Percentiles rank a stretch among this genome's conserved stretches.
Evolutionary conservation across 2,888 invertebrate species (phyloP).

Genomic region (Maniola hyperantus): DNA sequence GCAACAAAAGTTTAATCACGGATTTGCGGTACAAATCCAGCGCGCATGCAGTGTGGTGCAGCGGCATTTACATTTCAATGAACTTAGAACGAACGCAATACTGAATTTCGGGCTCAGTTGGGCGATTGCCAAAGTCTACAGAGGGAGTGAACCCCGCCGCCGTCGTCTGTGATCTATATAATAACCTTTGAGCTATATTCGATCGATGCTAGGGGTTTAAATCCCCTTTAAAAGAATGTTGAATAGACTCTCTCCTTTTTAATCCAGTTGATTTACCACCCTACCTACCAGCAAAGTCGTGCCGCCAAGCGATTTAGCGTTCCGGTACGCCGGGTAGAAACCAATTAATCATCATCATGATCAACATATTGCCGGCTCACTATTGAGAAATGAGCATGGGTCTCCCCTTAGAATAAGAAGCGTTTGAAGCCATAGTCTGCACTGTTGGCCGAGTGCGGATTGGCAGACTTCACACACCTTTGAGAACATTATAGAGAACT

Average conservation of each 20-base stretch:
- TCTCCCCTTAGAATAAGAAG: no score
- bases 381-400: no score
- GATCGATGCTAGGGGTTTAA: slow-evolving; percentile 14
- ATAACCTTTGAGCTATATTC: slow-evolving; percentile 6
- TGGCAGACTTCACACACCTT: no score
- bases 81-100: slow-evolving; percentile 24
- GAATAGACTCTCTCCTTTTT: background rate
- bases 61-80: slow-evolving; percentile 26
- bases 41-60: slow-evolving; percentile 8
- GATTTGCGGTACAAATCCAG: background rate
- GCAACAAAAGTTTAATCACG: background rate
- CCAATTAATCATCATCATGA: no score
- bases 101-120: slow-evolving; percentile 27
- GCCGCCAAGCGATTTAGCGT: no score
- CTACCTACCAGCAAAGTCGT: no score
- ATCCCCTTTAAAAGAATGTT: background rate
- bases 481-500: no score
- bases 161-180: slow-evolving; percentile 15
- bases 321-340: no score
- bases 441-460: no score
- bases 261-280: background rate
- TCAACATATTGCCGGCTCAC: no score
- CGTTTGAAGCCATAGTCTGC: no score
- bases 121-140: slow-evolving; percentile 26
- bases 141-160: slow-evolving; percentile 15